phyloP scores from a whole-genome alignment of 2,888 invertebrate genomes.

The Thera britannica region DNA sequence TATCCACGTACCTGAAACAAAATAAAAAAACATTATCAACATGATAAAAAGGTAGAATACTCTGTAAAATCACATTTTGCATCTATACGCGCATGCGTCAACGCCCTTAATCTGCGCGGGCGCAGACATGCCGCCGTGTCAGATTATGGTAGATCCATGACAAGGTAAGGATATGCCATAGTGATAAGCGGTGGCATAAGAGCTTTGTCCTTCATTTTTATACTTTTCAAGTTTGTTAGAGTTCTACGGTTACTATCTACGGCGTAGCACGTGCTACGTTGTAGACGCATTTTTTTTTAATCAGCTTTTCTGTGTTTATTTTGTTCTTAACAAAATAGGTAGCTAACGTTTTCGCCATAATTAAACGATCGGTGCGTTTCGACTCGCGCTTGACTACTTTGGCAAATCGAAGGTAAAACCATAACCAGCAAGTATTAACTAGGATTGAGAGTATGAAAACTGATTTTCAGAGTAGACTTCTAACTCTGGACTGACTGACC shows the following conservation, averaged over 20 bases:
- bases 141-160: slow-evolving; percentile 57
- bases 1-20: slow-evolving; percentile 38
- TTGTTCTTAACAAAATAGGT: neutral
- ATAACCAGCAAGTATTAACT: too few relatives aligned
- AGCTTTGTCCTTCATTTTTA: neutral
- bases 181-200: slow-evolving; percentile 14
- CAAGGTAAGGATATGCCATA: slow-evolving; percentile 32
- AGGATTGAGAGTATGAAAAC: too few relatives aligned
- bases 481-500: too few relatives aligned
- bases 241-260: neutral
- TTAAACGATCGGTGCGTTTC: too few relatives aligned
- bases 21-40: slow-evolving; percentile 9
- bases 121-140: slow-evolving; percentile 52
- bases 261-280: slow-evolving; percentile 1
- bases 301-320: neutral
- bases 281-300: neutral
- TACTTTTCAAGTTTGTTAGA: neutral
- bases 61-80: slow-evolving; percentile 23
- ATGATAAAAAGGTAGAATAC: slow-evolving; percentile 8
- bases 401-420: too few relatives aligned
- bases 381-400: too few relatives aligned
- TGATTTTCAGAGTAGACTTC: too few relatives aligned
- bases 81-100: slow-evolving; percentile 46
- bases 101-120: slow-evolving; percentile 63
- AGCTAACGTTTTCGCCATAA: too few relatives aligned